Evolutionary conservation across 2,113 vertebrate species (phyloP), one percentile per base, ranked within the genome.

Genomic region (Etia nguti): DNA sequence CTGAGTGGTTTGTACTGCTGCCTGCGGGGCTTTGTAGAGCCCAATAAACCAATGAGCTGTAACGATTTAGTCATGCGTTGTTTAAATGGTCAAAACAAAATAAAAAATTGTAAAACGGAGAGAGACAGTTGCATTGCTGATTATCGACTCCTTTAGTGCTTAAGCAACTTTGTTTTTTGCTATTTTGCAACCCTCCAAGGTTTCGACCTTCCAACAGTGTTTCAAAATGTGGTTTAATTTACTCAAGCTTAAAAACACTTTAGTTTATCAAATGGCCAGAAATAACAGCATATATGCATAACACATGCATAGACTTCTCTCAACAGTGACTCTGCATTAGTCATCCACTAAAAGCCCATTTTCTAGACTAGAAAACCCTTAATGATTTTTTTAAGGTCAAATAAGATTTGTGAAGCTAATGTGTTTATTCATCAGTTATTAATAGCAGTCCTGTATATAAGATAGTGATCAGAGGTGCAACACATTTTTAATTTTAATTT

Each of bases 181-280:
- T 68, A 22, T 41, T 70, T 70, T 70, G 36, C 36, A 22, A 8
- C 36, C 36, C 65, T 16, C 12, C 36, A 70, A 41, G 20, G 12
- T 41, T 68, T 38, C 3, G 20, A 10, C 34, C 4, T 68, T 38
- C 2, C 62, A 41, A 12, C 16, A 36, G 0, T 62, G 0, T 41
- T 41, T 68, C 36, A 68, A 68, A 22, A 12, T 68, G 20, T 68
- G 62, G 31, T 68, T 38, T 38, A 13, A 68, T 68, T 38, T 22
- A 38, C 20, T 38, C 62, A 41, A 22, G 62, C n/a, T 22, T 5
- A 22, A 68, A 38, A 22, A 24, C 62, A 68, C 0, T 22, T n/a
- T 4, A 24, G 65, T 26, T 46, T 18, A 16, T 24, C n/a, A 70
- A 41, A 70, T 70, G 62, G 62, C n/a, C 8, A 46, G 8, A 26